Base-by-base conservation (phyloP, 2,113 vertebrate genomes). In the Sylvia atricapilla region DNA sequence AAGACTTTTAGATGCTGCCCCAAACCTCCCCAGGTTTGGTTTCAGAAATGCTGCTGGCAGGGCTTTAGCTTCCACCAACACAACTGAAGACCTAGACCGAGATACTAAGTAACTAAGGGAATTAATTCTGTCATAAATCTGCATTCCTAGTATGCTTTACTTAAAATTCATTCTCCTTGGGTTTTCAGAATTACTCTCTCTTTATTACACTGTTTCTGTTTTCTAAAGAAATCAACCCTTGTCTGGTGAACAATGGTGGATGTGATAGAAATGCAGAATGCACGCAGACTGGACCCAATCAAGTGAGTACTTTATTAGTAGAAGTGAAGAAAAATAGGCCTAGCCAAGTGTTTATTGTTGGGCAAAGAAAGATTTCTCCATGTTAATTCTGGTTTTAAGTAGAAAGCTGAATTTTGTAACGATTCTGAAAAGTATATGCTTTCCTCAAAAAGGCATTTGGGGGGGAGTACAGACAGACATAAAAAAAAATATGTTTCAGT, bases 221-320 rank as follows among this genome's bases (percentile, higher is more conserved):
- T 95, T 90, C 43, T 92, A 80, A 97, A 99, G 99, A 98, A 95
- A 99, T 99, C 66, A 99, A 99, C 75, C 98, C 99, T 0, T 99
- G 99, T 69, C 87, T 98, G 92, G 96, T 98, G 50, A 98, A 97
- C 94, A 97, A 98, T 0, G 99, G 98, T 16, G 98, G 98, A 53
- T 99, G 99, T 14, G 97, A 98, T 25, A 90, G 9, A 80, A 98
- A 99, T 8, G 98, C 99, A 19, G 98, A 98, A 52, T 99, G 99
- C 63, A 97, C 99, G 0, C 99, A 99, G 60, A 98, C 97, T 1
- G 99, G 99, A 86, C 99, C 99, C 15, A 99, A 99, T 85, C 98
- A 99, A 97, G 99, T 99, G 84, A 98, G 96, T 84, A n/a, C 21
- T 62, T 55, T 46, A 11, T 30, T 56, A 49, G 7, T 37, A 37